Base-by-base conservation (phyloP, 1,140 invertebrate species). In the Drosophila busckii region DNA sequence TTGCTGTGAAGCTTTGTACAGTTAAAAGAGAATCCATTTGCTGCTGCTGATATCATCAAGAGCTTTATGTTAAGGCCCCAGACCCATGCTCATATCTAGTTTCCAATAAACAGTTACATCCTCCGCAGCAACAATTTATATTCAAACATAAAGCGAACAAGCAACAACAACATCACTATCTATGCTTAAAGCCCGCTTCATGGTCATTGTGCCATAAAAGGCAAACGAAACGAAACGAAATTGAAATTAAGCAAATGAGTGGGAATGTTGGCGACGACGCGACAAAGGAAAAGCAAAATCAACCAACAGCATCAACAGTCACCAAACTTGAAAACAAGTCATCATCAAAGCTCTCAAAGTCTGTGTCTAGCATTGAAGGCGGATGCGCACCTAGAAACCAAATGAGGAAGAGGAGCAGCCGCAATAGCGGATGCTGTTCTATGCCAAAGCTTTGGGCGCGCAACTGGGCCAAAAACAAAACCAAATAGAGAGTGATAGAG, bases 161-260 rank as follows among this genome's bases (percentile, higher is more conserved):
- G 35, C 40, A 55, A 12, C 48, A 42, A 40, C 42, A 45, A 23
- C 17, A 31, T 23, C 50, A 44, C 35, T 12, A 48, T 37, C 22
- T 60, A 32, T 67, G n/a, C 49, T 48, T 37, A 49, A 62, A 56
- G 53, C 46, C 73, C 53, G 75, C 73, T n/a, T 82, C 73, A 80
- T 80, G 73, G 73, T 80, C 73, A 80, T 80, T 82, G 73, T 80
- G 75, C 73, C 73, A 80, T 68, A 82, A 80, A 80, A 82, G 73
- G 73, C 75, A 80, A 66, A 65, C n/a, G n/a, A n/a, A n/a, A 60
- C 73, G 69, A 80, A 80, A 80, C 64, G 75, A 78, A 78, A 78
- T 78, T 78, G 73, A 80, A 80, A 80, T 80, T 80, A 80, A 80
- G 68, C 73, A 80, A 80, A 80, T 80, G 73, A 80, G 73, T 80